Percentiles rank a stretch among this genome's conserved stretches.
phyloP scores from a whole-genome alignment of 2,113 vertebrate species.

The Phodopus roborovskii region DNA sequence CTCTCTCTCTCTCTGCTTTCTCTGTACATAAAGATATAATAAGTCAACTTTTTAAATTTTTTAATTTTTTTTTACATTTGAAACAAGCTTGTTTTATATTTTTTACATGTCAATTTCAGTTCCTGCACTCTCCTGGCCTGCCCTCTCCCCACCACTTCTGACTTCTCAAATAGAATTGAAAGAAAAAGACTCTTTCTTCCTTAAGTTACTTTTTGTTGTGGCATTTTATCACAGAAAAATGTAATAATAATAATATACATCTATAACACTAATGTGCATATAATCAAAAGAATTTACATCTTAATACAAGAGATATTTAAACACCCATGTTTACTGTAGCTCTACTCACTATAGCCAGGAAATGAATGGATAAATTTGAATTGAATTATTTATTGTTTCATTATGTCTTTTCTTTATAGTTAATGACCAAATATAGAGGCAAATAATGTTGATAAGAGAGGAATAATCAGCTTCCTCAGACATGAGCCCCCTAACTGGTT shows the following conservation, averaged over 20 bases:
- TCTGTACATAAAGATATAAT: not conserved
- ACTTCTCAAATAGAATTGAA: not conserved
- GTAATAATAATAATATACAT: too few relatives aligned
- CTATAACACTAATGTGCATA: not conserved
- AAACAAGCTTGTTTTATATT: too few relatives aligned
- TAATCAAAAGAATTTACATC: not conserved
- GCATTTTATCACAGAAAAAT: not conserved
- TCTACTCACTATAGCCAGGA: not conserved
- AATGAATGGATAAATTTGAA: not conserved
- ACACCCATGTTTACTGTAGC: not conserved
- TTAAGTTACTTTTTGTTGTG: not conserved
- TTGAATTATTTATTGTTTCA: not conserved
- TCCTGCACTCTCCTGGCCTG: too few relatives aligned
- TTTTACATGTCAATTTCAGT: too few relatives aligned
- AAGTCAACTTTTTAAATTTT: too few relatives aligned
- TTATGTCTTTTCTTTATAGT: not conserved
- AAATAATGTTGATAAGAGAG: not conserved
- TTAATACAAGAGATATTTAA: not conserved
- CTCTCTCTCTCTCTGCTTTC: not conserved
- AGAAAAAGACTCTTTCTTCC: not conserved
- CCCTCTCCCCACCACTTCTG: too few relatives aligned
- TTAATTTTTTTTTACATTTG: too few relatives aligned
- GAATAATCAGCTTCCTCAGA: not conserved
- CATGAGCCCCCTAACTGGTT: not conserved
- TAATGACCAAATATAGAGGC: not conserved